Evolutionary conservation across 2,797 vertebrate genomes (phyloP).

Genomic region (Numenius phaeopus): DNA sequence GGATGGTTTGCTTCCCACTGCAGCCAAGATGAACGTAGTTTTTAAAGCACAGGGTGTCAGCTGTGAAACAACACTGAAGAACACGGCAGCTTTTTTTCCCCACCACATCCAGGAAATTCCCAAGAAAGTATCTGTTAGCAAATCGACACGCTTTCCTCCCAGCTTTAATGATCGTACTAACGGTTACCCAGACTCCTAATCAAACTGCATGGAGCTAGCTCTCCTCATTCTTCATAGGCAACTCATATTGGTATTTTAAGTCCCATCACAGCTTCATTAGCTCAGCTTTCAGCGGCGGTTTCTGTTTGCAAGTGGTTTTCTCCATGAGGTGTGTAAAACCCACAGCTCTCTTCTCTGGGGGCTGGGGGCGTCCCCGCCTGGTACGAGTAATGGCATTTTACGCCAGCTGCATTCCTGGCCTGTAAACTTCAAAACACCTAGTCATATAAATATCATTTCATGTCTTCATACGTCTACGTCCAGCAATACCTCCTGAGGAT

Average conservation of each 20-base stretch:
- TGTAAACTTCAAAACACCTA: neutral
- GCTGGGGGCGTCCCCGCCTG: neutral
- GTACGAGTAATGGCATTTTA: fast-evolving
- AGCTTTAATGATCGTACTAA: neutral
- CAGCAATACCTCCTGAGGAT: slow-evolving; percentile 39
- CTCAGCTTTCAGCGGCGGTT: neutral
- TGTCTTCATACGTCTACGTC: neutral
- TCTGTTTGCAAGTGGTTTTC: neutral
- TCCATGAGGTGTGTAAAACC: neutral
- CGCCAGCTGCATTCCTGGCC: neutral
- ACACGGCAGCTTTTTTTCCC: neutral
- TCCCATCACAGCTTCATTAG: slow-evolving; percentile 29
- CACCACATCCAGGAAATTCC: neutral
- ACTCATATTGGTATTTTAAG: neutral
- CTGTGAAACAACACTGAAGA: neutral
- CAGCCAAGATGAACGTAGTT: neutral
- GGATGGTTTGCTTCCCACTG: slow-evolving; percentile 42
- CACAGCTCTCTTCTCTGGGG: neutral
- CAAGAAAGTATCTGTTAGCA: neutral
- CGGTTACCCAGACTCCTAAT: neutral
- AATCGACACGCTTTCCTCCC: neutral
- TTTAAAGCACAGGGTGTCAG: neutral
- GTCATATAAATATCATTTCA: neutral
- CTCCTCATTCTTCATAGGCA: neutral
- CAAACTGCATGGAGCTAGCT: neutral